Conservation (phyloP, 2,888 invertebrate genomes). For the Papilio demoleus region DNA sequence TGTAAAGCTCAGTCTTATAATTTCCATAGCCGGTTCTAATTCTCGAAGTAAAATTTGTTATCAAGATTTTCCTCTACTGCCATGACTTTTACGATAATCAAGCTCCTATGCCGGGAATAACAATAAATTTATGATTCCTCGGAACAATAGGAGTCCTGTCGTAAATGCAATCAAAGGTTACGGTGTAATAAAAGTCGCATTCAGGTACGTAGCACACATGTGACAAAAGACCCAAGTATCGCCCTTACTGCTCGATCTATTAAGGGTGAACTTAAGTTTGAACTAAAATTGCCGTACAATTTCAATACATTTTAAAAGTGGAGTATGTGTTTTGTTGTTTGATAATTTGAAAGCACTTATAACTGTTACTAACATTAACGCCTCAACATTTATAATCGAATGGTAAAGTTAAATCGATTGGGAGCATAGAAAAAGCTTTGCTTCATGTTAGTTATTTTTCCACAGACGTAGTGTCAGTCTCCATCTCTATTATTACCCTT, state of each 20-base stretch:
- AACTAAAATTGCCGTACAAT: background rate
- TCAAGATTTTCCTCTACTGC: constrained; percentile 8
- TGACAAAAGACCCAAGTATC: constrained; percentile 6
- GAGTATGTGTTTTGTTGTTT: constrained; percentile 14
- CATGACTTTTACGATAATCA: background rate
- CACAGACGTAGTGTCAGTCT: constrained; percentile 36
- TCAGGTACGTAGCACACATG: constrained; percentile 15
- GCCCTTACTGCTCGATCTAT: background rate
- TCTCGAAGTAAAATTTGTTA: constrained; percentile 6
- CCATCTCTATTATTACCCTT: constrained; percentile 51
- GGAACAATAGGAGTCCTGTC: background rate
- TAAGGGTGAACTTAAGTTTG: too few species aligned
- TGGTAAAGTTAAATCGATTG: background rate
- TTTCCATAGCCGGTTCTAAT: constrained; percentile 17
- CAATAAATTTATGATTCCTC: constrained; percentile 6
- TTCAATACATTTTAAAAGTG: background rate
- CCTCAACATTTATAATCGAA: constrained; percentile 11
- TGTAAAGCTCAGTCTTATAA: constrained; percentile 9
- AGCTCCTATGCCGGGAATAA: background rate
- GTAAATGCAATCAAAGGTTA: constrained; percentile 11
- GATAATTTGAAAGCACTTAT: constrained; percentile 1
- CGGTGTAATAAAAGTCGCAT: background rate
- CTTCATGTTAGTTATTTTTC: constrained; percentile 33
- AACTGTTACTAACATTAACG: constrained; percentile 14
- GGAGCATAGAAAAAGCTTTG: constrained; percentile 34